Evolutionary conservation across 2,797 vertebrate genomes (phyloP).

Genomic region (Xerus rutilus): DNA sequence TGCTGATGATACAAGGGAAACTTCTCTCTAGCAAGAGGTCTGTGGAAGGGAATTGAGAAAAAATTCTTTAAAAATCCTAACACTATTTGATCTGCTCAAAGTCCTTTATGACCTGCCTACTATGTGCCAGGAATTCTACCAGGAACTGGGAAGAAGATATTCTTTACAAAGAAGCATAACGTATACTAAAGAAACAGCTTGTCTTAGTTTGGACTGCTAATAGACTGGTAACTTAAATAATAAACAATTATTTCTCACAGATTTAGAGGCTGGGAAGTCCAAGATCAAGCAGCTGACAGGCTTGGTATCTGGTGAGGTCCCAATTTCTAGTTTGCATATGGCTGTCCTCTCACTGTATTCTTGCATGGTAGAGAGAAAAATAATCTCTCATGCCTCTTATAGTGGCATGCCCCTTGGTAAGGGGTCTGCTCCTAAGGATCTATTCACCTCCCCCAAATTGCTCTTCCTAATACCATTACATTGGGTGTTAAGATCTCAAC

Average conservation of each 20-base stretch:
- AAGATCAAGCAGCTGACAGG: background rate
- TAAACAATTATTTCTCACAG: background rate
- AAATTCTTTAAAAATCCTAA: background rate
- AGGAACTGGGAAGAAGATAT: background rate
- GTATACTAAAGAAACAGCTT: background rate
- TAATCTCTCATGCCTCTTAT: background rate
- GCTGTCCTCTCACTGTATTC: background rate
- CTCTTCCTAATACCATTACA: background rate
- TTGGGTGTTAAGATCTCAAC: background rate
- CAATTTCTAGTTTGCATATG: background rate
- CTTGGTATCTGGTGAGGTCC: background rate
- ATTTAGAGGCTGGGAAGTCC: background rate
- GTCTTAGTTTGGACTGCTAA: background rate
- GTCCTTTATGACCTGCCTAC: background rate
- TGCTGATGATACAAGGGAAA: background rate
- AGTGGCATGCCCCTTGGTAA: background rate
- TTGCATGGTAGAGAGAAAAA: background rate
- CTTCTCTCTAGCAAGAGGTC: slow-evolving; percentile 22
- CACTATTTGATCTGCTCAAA: background rate
- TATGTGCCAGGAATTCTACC: background rate
- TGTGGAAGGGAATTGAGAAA: slow-evolving; percentile 28
- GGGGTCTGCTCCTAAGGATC: background rate
- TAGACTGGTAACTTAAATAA: background rate
- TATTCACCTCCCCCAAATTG: background rate
- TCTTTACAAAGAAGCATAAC: background rate